Percentiles rank a stretch among this genome's conserved stretches.
Evolutionary conservation across 2,888 invertebrate genomes (phyloP).

Genomic region (Spatulosminthurus flaviceps): DNA sequence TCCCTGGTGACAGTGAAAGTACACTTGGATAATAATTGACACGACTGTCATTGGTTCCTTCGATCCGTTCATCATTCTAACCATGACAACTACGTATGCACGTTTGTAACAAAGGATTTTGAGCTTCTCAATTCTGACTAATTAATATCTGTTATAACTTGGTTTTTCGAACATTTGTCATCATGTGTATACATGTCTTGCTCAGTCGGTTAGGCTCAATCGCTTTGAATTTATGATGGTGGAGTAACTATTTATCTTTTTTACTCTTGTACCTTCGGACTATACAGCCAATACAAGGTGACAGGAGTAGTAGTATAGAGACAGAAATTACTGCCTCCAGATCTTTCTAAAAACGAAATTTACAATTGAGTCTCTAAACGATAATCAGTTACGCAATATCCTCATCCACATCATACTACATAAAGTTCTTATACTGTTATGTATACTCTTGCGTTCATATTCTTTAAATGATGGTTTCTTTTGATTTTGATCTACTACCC

Average conservation of each 20-base stretch:
- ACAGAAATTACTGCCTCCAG: neutral
- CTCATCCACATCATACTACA: neutral
- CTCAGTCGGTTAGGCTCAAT: neutral
- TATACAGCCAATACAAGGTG: neutral
- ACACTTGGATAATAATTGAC: slow-evolving; percentile 33
- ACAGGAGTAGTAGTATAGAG: neutral
- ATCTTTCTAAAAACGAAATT: neutral
- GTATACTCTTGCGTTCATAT: too few species aligned
- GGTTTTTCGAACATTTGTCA: neutral
- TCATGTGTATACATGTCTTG: neutral
- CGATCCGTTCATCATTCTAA: neutral
- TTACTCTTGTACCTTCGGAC: neutral
- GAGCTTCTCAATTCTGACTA: neutral
- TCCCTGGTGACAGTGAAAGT: slow-evolving; percentile 20
- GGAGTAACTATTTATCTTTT: neutral
- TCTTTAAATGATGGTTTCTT: too few species aligned
- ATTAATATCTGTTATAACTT: slow-evolving; percentile 8
- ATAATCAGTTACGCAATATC: neutral
- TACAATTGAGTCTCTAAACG: neutral
- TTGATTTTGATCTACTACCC: too few species aligned
- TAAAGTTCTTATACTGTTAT: too few species aligned
- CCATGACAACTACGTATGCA: neutral
- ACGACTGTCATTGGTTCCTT: slow-evolving; percentile 6
- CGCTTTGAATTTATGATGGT: neutral
- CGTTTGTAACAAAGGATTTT: neutral